Evolutionary conservation across 2,797 vertebrate species (phyloP).

Genomic region (Sciurus vulgaris): DNA sequence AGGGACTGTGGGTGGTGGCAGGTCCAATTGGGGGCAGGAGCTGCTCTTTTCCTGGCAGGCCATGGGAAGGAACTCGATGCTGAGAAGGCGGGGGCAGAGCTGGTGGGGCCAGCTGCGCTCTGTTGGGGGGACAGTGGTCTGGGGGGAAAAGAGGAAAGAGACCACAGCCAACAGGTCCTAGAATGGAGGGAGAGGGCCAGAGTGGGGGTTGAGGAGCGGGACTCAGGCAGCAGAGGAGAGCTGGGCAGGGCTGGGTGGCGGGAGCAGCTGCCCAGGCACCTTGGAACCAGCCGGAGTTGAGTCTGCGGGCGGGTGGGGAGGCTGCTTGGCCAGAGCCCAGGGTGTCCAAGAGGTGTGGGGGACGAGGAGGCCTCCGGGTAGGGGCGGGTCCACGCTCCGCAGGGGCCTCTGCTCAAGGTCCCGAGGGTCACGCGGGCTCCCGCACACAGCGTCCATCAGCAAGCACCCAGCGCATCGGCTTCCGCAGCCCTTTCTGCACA

Average conservation of each 20-base stretch:
- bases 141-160: no score
- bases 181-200: not conserved
- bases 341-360: accelerated
- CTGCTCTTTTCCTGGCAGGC: not conserved
- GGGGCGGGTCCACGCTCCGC: accelerated
- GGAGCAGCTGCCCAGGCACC: no score
- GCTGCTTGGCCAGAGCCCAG: not conserved
- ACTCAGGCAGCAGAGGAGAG: not conserved
- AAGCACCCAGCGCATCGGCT: not conserved
- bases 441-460: not conserved
- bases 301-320: not conserved
- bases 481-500: not conserved
- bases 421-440: not conserved
- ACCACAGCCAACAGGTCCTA: not conserved
- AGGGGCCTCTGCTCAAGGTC: no score
- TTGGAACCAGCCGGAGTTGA: not conserved
- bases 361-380: no score
- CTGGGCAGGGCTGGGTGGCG: accelerated
- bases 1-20: no score
- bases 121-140: accelerated
- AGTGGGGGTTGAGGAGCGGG: accelerated
- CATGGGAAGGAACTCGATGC: accelerated
- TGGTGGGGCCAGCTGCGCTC: not conserved
- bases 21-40: not conserved
- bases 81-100: not conserved